Evolutionary conservation across 2,113 vertebrate species (phyloP).

Genomic region (Bubo bubo): DNA sequence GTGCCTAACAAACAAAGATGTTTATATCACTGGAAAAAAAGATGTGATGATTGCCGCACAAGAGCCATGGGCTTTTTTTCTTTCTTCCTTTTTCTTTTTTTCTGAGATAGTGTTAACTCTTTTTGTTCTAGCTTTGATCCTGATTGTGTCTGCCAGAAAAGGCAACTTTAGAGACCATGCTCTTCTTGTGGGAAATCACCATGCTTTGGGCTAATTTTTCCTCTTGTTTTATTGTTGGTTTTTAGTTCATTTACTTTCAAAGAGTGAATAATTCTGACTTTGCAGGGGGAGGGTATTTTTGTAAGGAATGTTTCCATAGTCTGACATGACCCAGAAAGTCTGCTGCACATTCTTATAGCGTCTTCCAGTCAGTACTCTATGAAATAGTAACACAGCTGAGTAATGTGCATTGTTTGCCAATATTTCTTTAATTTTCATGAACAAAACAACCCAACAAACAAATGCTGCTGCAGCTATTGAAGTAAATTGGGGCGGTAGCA

Average conservation of each 20-base stretch:
- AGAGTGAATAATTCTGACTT: slow-evolving; percentile 46
- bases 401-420: slow-evolving; percentile 44
- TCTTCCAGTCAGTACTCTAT: slow-evolving; percentile 64
- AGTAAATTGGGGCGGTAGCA: slow-evolving; percentile 46
- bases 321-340: slow-evolving; percentile 49
- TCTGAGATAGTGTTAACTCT: slow-evolving; percentile 2
- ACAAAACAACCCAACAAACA: slow-evolving; percentile 23
- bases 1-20: slow-evolving; percentile 56
- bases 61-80: slow-evolving; percentile 49
- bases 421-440: slow-evolving; percentile 39
- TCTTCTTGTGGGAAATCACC: slow-evolving; percentile 55
- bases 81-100: not conserved
- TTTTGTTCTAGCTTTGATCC: slow-evolving; percentile 59
- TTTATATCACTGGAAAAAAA: slow-evolving; percentile 56
- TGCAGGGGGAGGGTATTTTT: slow-evolving; percentile 45
- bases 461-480: slow-evolving; percentile 51
- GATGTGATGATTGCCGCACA: slow-evolving; percentile 51
- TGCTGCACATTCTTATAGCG: slow-evolving; percentile 51
- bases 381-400: slow-evolving; percentile 43
- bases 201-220: slow-evolving; percentile 48
- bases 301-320: slow-evolving; percentile 49
- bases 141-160: not conserved
- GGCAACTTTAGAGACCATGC: not conserved
- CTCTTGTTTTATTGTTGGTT: slow-evolving; percentile 2
- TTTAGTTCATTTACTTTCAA: slow-evolving; percentile 50